Evolutionary conservation across 64 coral and sea anemone species (phyloP).

Genomic region (Porites lutea): DNA sequence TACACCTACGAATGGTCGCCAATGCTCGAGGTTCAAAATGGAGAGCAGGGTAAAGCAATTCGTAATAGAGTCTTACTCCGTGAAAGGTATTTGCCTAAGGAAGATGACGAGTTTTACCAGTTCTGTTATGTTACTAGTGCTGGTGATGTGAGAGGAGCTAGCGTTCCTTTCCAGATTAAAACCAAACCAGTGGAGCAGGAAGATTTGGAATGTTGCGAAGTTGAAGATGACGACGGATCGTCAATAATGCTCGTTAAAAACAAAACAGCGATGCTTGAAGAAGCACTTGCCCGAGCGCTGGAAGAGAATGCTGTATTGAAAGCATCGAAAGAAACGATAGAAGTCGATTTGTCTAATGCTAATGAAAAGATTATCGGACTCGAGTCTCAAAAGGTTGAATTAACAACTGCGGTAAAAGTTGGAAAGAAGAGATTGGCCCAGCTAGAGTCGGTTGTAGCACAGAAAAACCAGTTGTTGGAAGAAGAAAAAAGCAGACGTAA

Average conservation of each 20-base stretch:
- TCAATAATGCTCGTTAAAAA: conserved; percentile 94
- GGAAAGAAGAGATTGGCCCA: conserved; percentile 20
- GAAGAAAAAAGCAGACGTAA: conserved; percentile 22
- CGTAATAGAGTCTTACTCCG: conserved; percentile 74
- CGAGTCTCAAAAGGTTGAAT: conserved; percentile 78
- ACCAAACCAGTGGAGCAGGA: conserved; percentile 64
- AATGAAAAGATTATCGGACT: conserved; percentile 75
- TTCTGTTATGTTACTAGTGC: conserved; percentile 89
- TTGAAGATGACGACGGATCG: conserved; percentile 89
- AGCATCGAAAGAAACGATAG: conserved; percentile 77
- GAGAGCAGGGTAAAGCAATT: conserved; percentile 66
- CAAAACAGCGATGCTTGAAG: conserved; percentile 88
- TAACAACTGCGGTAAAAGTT: conserved; percentile 66
- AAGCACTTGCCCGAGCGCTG: conserved; percentile 68
- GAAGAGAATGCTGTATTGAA: conserved; percentile 85
- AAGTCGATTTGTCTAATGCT: conserved; percentile 51
- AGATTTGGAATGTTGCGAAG: conserved; percentile 90
- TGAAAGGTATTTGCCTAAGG: conserved; percentile 69
- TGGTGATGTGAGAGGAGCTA: conserved; percentile 90
- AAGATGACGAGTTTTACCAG: conserved; percentile 95
- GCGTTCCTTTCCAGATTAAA: conserved; percentile 96
- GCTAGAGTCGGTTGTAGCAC: conserved; percentile 13
- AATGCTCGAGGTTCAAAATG: conserved; percentile 26
- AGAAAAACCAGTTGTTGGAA: conserved; percentile 63
- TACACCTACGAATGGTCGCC: conserved; percentile 92